Base-by-base conservation (phyloP, 2,113 vertebrate genomes). In the Pollachius pollachius region DNA sequence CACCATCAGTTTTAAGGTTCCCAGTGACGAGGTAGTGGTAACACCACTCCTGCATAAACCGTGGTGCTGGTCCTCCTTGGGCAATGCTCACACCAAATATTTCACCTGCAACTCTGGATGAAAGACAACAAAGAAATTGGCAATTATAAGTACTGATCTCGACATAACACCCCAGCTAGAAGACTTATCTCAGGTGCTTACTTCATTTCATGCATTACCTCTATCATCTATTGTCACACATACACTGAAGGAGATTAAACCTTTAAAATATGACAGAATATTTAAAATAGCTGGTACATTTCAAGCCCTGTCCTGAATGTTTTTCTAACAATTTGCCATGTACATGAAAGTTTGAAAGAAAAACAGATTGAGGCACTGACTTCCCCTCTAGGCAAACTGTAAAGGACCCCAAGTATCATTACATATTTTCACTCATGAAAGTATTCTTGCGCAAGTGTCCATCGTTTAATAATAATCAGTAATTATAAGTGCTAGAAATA, bases 71-170 rank as follows among this genome's bases (percentile, higher is more conserved):
- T 64, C 69, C 48, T 64, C 62, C 61, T 71, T 71, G 62, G 19
- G 69, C 62, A 27, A 71, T 25, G 69, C 69, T 71, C 16, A 64
- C 62, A 54, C 34, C 62, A 64, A 64, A 71, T 34, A 71, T 65
- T 65, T 71, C 62, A 57, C 62, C 69, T 0, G 62, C 52, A 71
- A 37, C 41, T 19, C 69, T 71, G 62, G 30, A 34, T 34, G 62
- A 64, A 59, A 59, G 57, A 59, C 57, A 64, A 34, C 17, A 34
- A 52, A 52, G 18, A 37, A 64, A 64, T 64, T 23, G 30, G 23
- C 30, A 64, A 19, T 64, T 64, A 21, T n/a, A 34, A 17, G 30
- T 64, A 64, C 9, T 15, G 15, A 64, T 34, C 8, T 41, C 16
- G 13, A 64, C 17, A 64, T 37, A 37, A 4, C 62, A 59, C 3